Evolutionary conservation across 2,888 invertebrate species (phyloP).

Genomic region (Rhaphigaster nebulosa): DNA sequence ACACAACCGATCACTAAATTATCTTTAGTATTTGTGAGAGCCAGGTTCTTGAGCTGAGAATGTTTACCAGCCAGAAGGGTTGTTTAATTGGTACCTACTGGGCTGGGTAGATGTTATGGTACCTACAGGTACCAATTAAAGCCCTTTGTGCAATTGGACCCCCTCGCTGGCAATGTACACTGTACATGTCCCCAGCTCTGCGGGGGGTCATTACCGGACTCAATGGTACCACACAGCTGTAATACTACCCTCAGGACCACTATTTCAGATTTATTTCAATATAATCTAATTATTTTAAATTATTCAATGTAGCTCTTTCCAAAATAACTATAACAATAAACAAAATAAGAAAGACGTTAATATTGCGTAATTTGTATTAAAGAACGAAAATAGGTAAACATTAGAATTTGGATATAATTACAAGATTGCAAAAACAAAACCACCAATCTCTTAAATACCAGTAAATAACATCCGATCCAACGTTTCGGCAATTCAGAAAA

Average conservation of each 20-base stretch:
- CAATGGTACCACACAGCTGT: background rate
- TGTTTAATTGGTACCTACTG: background rate
- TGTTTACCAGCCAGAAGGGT: background rate
- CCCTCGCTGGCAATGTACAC: background rate
- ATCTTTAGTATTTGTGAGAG: too few relatives aligned
- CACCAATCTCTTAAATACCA: too few relatives aligned
- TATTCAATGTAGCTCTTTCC: background rate
- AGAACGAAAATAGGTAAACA: too few relatives aligned
- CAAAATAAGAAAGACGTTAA: too few relatives aligned
- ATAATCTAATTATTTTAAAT: background rate
- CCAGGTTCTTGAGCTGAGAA: background rate
- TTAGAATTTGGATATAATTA: too few relatives aligned
- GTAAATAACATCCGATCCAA: too few relatives aligned
- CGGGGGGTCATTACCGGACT: background rate
- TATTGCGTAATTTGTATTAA: too few relatives aligned
- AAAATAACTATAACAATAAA: background rate
- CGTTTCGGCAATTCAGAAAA: too few relatives aligned
- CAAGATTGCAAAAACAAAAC: too few relatives aligned
- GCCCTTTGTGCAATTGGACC: background rate
- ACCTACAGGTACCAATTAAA: conserved; percentile 12
- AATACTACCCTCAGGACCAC: background rate
- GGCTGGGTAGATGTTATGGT: background rate
- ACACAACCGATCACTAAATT: background rate
- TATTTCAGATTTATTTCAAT: background rate
- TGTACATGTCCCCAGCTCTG: background rate